These are phyloP conservation scores for Ennomos quercinarius DNA, from an alignment of 2,888 invertebrate genomes.

Conservation along the genomic window DNA sequence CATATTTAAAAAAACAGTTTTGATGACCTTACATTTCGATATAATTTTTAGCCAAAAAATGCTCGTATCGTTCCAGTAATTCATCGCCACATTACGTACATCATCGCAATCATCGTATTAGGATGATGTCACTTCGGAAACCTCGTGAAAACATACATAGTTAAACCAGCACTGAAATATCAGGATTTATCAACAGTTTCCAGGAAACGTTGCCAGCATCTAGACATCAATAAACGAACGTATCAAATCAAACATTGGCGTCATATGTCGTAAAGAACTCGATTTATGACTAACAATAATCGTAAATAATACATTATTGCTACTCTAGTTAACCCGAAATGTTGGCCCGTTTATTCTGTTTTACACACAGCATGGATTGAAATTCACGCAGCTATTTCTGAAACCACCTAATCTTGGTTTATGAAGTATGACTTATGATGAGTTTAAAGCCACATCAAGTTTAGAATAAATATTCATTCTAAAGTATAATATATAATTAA, in stretches of 20 bases:
- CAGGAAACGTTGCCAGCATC: conserved; percentile 28
- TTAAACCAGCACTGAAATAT: conserved; percentile 6
- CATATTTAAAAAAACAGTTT: too few species aligned
- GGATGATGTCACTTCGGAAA: neutral
- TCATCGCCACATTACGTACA: too few species aligned
- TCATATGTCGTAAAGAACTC: conserved; percentile 50
- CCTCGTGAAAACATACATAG: conserved; percentile 5
- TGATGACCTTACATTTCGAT: too few species aligned
- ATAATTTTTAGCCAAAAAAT: too few species aligned
- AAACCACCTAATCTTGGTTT: neutral
- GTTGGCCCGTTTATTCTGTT: conserved; percentile 16
- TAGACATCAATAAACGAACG: conserved; percentile 41
- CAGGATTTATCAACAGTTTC: conserved; percentile 21
- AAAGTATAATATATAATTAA: too few species aligned
- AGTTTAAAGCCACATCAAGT: too few species aligned
- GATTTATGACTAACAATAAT: conserved; percentile 59
- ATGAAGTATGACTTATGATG: too few species aligned
- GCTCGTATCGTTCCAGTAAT: too few species aligned
- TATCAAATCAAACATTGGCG: conserved; percentile 50
- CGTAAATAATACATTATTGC: conserved; percentile 52
- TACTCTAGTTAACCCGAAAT: conserved; percentile 38
- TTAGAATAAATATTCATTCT: too few species aligned
- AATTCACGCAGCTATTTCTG: conserved; percentile 9
- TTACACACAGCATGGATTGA: conserved; percentile 13
- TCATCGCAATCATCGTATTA: too few species aligned